phyloP scores from a whole-genome alignment of 2,888 invertebrate species.

The Girardia tigrina region DNA sequence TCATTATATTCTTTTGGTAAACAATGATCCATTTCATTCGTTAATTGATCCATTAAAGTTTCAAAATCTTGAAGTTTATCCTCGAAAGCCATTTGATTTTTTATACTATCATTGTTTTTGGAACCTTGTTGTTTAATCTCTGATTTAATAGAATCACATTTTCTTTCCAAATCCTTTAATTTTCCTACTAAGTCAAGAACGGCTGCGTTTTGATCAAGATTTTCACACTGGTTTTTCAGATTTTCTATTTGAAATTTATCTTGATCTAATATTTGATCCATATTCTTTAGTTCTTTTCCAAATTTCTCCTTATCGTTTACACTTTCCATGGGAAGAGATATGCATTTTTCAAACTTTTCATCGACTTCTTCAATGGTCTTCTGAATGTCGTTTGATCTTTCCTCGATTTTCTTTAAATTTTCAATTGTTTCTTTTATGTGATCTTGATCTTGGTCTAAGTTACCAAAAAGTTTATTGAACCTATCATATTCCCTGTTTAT shows the following conservation, averaged over 20 bases:
- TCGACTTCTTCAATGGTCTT: background rate
- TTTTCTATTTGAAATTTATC: background rate
- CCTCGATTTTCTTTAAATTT: background rate
- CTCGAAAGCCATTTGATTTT: background rate
- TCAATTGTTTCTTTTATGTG: conserved; percentile 14
- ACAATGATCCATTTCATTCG: background rate
- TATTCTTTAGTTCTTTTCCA: background rate
- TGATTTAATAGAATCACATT: background rate
- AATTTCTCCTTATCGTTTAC: background rate
- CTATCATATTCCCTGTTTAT: background rate
- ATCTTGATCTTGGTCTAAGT: background rate
- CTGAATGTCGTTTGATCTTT: background rate
- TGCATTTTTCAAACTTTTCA: background rate
- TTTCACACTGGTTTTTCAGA: background rate
- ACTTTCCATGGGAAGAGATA: background rate
- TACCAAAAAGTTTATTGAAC: background rate
- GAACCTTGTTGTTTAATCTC: background rate
- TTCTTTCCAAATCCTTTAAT: background rate
- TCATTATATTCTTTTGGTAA: background rate
- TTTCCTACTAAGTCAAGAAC: background rate
- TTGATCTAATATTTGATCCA: background rate
- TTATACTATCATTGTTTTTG: background rate
- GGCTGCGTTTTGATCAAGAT: background rate
- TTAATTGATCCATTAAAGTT: background rate
- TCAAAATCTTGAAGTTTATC: background rate